Conservation (phyloP, 2,797 vertebrate species). For the Geotrypetes seraphini region DNA sequence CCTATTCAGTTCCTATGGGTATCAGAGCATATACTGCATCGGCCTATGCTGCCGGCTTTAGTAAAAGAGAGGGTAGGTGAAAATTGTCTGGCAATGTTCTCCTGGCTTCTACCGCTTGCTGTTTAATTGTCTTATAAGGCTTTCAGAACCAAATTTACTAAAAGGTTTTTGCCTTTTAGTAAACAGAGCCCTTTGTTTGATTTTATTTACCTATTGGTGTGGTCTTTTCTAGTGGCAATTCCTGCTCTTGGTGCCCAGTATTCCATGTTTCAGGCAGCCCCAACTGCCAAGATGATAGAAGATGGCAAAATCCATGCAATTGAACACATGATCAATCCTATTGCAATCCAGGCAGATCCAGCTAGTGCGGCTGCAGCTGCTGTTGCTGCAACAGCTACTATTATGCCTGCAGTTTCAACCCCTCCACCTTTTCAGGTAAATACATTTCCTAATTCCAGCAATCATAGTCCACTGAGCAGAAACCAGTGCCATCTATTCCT, state of each 20-base stretch:
- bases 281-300: constrained; percentile 82
- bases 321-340: constrained; percentile 90
- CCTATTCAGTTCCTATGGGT: too few species aligned
- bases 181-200: background rate
- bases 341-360: constrained; percentile 84
- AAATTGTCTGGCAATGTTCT: too few species aligned
- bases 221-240: constrained; percentile 71
- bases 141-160: accelerated
- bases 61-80: too few species aligned
- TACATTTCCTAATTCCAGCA: too few species aligned
- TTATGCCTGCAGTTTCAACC: constrained; percentile 84
- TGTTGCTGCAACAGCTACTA: constrained; percentile 34
- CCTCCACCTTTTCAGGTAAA: constrained; percentile 92
- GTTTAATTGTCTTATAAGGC: too few species aligned
- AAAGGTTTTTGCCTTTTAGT: background rate
- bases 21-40: too few species aligned
- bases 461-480: too few species aligned
- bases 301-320: constrained; percentile 88
- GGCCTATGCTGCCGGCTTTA: too few species aligned
- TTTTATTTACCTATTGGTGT: background rate
- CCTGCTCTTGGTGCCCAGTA: constrained; percentile 81
- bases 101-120: too few species aligned
- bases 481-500: too few species aligned
- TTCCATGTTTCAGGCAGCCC: constrained; percentile 78
- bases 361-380: constrained; percentile 48